phyloP scores from a whole-genome alignment of 2,797 vertebrate genomes.

The Decapterus maruadsi region DNA sequence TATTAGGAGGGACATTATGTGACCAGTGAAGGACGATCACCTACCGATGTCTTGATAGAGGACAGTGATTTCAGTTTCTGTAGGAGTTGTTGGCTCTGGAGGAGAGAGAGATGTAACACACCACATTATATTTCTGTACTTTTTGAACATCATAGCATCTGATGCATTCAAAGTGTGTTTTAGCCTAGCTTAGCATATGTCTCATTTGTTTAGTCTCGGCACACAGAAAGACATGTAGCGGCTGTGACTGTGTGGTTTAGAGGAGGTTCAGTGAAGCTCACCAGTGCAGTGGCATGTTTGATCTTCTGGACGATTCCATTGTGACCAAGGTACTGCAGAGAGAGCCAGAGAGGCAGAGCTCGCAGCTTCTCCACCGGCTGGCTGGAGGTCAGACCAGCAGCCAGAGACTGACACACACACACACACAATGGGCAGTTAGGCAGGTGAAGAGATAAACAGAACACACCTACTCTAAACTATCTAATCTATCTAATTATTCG shows the following conservation, averaged over 20 bases:
- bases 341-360: conserved; percentile 95
- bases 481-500: no score
- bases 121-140: neutral
- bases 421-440: neutral
- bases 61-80: conserved; percentile 90
- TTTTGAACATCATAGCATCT: neutral
- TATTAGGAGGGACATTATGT: neutral
- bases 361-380: conserved; percentile 94
- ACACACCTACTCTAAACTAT: neutral
- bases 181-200: neutral
- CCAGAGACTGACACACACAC: conserved; percentile 86
- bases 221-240: neutral
- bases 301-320: conserved; percentile 93
- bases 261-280: conserved; percentile 67
- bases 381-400: conserved; percentile 94
- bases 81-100: conserved; percentile 92
- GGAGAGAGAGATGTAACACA: conserved; percentile 39
- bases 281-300: conserved; percentile 89
- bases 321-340: conserved; percentile 94
- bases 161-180: neutral
- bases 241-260: neutral
- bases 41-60: conserved; percentile 93
- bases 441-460: neutral
- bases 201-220: neutral
- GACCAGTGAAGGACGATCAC: conserved; percentile 41